Evolutionary conservation across 2,888 invertebrate genomes (phyloP).

Genomic region (Agriopis aurantiaria): DNA sequence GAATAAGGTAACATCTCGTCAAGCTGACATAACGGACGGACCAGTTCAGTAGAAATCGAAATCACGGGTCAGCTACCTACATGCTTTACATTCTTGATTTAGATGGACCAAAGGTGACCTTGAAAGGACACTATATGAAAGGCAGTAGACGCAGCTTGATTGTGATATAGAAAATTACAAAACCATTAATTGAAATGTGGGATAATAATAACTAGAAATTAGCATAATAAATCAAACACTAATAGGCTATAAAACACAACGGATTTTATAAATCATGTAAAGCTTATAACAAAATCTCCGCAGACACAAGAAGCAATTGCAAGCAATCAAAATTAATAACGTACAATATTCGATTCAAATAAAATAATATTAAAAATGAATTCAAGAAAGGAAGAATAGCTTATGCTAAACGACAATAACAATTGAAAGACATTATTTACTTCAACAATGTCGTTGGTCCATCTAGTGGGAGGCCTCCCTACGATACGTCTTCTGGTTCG

Average conservation of each 20-base stretch:
- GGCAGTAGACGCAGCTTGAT: background rate
- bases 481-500: too few relatives aligned
- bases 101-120: slow-evolving; percentile 12
- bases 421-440: too few relatives aligned
- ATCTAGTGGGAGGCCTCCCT: too few relatives aligned
- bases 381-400: too few relatives aligned
- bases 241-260: background rate
- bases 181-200: background rate
- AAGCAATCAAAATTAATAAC: background rate
- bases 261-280: background rate
- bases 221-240: background rate
- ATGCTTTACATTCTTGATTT: slow-evolving; percentile 1
- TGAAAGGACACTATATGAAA: background rate
- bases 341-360: too few relatives aligned
- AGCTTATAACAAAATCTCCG: background rate
- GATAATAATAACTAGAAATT: background rate
- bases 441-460: too few relatives aligned
- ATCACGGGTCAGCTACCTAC: slow-evolving; percentile 24
- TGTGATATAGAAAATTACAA: background rate
- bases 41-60: slow-evolving; percentile 32
- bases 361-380: too few relatives aligned
- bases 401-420: too few relatives aligned
- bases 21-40: slow-evolving; percentile 25
- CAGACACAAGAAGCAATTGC: background rate
- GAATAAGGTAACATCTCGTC: slow-evolving; percentile 9